A percentile compares a stretch with the other conserved stretches of the same genome.
These are phyloP conservation scores for Erithacus rubecula DNA, from an alignment of 2,797 vertebrate species.

Conservation along the genomic window DNA sequence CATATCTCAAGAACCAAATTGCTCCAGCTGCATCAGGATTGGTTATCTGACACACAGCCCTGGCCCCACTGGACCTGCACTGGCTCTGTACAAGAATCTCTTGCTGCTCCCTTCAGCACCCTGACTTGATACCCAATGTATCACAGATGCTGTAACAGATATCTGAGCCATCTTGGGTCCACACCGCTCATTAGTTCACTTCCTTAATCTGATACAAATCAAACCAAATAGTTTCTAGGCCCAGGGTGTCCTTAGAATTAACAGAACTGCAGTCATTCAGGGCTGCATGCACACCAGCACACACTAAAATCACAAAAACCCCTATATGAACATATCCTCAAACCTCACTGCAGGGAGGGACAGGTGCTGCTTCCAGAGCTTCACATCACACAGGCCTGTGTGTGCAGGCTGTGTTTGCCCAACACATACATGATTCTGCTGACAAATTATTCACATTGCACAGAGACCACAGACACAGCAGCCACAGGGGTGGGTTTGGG, in stretches of 20 bases:
- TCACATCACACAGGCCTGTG: not conserved
- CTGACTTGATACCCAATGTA: not conserved
- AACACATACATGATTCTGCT: not conserved
- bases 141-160: not conserved
- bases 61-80: not conserved
- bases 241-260: not conserved
- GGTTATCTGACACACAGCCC: not conserved
- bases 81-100: not conserved
- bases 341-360: not conserved
- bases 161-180: not conserved
- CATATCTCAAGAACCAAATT: not conserved
- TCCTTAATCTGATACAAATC: conserved; percentile 12
- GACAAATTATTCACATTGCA: not conserved
- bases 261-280: not conserved
- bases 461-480: not conserved
- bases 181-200: conserved; percentile 2
- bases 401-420: not conserved
- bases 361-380: not conserved
- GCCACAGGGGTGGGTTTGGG: not conserved
- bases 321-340: rapidly evolving
- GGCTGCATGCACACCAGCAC: not conserved
- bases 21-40: not conserved
- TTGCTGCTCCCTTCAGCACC: not conserved
- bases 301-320: not conserved
- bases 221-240: not conserved